phyloP scores from a whole-genome alignment of 2,113 vertebrate species.

The Probosciger aterrimus region DNA sequence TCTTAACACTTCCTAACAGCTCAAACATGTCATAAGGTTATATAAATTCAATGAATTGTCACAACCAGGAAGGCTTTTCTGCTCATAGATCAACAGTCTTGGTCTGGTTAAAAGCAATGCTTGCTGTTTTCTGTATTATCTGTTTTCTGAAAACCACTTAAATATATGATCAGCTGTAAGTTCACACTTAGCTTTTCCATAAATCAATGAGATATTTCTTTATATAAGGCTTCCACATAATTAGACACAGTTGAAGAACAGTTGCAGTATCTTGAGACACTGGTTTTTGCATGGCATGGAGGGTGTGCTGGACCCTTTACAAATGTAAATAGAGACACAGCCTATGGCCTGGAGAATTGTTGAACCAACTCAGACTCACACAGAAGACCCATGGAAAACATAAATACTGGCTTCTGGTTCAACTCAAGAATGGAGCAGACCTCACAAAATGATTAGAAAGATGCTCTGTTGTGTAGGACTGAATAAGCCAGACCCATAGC shows the following conservation, averaged over 20 bases:
- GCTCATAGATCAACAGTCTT: background rate
- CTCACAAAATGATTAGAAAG: background rate
- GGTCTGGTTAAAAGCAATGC: background rate
- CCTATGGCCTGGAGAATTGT: background rate
- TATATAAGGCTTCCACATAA: background rate
- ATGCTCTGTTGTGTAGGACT: background rate
- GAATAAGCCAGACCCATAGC: background rate
- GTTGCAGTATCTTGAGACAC: background rate
- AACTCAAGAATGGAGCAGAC: background rate
- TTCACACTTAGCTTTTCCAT: background rate
- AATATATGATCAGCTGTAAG: background rate
- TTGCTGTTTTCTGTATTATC: background rate
- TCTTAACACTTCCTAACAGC: background rate
- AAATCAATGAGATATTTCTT: background rate
- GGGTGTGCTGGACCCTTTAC: background rate
- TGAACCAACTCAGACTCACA: background rate
- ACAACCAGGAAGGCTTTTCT: background rate
- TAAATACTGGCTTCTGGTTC: constrained; percentile 4
- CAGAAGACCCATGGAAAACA: background rate
- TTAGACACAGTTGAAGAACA: background rate
- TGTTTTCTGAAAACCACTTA: background rate
- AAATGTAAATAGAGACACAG: background rate
- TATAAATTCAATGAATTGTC: background rate
- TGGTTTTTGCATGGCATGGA: background rate
- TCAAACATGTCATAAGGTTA: background rate